Base-by-base conservation (phyloP, 2,888 invertebrate genomes). In the Heliothis peltigera region DNA sequence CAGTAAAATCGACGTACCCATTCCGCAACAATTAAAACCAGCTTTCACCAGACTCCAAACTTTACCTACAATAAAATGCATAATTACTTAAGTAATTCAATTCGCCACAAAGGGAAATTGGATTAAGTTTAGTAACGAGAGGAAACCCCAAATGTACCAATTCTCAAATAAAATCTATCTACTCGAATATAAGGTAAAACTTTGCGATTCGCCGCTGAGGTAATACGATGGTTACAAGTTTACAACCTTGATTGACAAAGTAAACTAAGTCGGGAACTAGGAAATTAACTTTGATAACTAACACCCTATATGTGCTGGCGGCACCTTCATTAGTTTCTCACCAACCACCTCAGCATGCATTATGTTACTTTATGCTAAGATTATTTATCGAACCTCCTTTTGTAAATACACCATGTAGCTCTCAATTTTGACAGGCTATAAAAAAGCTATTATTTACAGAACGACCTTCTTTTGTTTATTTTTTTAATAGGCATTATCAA, bases 211-310 rank as follows among this genome's bases (percentile, higher is more conserved):
- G 67, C 78, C 81, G 75, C 75, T 79, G 65, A 64, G 64, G 77
- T 76, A 70, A 72, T 76, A 70, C 70, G 76, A 80, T 80, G 83
- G 75, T 70, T 70, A 57, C 75, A 86, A 87, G 82, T 85, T 86
- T 73, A 77, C 74, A 81, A 82, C 80, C 83, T 81, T 87, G 88
- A 91, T 89, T 90, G 91, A 87, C 88, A 85, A 87, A 87, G 86
- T 87, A 87, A 89, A 89, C 88, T 86, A 85, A 87, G 80, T 87
- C 83, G 70, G 80, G 80, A 89, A 91, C 87, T 91, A 85, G 91
- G 88, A 91, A 91, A 91, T 92, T 91, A 89, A 90, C 88, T 92
- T 92, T 87, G 85, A 85, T 86, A 89, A 90, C 87, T 88, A 87
- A 87, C 87, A 84, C 85, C 84, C 61, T 78, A 77, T 82, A 75